Evolutionary conservation across 2,888 invertebrate species (phyloP), one percentile per base, ranked within the genome.

Genomic region (Xanthorhoe spadicearia): DNA sequence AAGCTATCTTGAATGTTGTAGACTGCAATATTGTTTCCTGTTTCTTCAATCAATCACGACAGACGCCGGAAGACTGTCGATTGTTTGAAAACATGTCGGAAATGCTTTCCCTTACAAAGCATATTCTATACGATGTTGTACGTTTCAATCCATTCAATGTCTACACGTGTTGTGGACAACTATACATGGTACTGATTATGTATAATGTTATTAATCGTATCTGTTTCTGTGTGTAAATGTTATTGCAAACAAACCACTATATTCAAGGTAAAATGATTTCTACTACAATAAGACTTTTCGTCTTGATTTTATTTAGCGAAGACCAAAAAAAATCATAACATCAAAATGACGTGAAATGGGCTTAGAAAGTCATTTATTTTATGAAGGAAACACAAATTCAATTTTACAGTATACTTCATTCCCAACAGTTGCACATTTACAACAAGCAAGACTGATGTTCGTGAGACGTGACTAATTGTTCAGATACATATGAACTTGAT

Each of bases 71-170:
- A 83, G 78, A 63, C 76, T 76, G 77, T 77, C 77, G 75, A 77
- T 79, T 81, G 80, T 79, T 72, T 75, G 77, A 80, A 76, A 80
- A 81, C 75, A 75, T 72, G 66, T 19, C 80, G 83, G 83, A 84
- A 79, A 81, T 74, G 78, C 71, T 83, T 78, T 77, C 80, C 17
- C 15, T 17, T 48, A 48, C 48, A 48, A 48, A 48, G 17, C 48
- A 17, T 6, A 17, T 70, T 60, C 61, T 57, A 63, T 49, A 67
- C 61, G 64, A 49, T 63, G 67, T 64, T 66, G 56, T 68, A 61
- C 58, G 62, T 61, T 64, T 48, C 63, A 67, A 53, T 17, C 59
- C 57, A 68, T 68, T 68, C 61, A 68, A 53, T 53, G 28, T 43
- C 38, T 15, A 7, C 48, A 48, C 48, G 48, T 17, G 48, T 53